phyloP scores from a whole-genome alignment of 2,113 vertebrate species.

The Glareola pratincola region DNA sequence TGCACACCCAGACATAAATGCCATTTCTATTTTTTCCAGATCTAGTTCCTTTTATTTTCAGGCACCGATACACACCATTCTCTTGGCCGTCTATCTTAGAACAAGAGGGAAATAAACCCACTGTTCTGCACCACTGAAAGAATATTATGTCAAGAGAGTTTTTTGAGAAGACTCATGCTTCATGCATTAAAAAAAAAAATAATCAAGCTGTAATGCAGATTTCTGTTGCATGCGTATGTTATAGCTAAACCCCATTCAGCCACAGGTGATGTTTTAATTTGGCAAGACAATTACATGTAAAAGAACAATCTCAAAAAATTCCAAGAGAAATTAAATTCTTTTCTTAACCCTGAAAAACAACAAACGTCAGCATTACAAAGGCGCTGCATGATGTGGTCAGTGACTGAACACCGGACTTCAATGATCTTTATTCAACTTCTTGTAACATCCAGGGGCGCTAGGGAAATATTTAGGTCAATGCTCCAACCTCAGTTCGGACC shows the following conservation, averaged over 20 bases:
- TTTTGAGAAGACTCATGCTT: conserved; percentile 22
- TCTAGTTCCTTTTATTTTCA: not conserved
- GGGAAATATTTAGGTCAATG: not conserved
- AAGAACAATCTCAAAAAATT: not conserved
- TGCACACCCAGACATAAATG: not conserved
- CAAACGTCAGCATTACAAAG: not conserved
- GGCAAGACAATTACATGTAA: not conserved
- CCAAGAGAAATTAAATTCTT: not conserved
- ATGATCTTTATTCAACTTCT: not conserved
- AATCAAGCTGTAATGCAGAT: not conserved
- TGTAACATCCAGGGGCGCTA: not conserved
- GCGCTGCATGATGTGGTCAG: not conserved
- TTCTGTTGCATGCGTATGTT: not conserved
- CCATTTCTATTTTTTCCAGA: not conserved
- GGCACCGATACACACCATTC: not conserved
- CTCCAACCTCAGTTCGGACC: not conserved
- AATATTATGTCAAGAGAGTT: not conserved
- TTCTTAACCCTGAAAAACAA: not conserved
- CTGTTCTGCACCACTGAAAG: not conserved
- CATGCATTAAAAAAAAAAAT: conserved; percentile 10
- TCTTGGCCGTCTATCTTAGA: not conserved
- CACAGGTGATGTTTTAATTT: not conserved
- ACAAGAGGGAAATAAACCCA: not conserved
- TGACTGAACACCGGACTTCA: not conserved
- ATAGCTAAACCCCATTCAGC: conserved; percentile 36